Evolutionary conservation across 1,140 invertebrate species (phyloP), one percentile per base, ranked within the genome.

Genomic region (Eupristina koningsbergeri): DNA sequence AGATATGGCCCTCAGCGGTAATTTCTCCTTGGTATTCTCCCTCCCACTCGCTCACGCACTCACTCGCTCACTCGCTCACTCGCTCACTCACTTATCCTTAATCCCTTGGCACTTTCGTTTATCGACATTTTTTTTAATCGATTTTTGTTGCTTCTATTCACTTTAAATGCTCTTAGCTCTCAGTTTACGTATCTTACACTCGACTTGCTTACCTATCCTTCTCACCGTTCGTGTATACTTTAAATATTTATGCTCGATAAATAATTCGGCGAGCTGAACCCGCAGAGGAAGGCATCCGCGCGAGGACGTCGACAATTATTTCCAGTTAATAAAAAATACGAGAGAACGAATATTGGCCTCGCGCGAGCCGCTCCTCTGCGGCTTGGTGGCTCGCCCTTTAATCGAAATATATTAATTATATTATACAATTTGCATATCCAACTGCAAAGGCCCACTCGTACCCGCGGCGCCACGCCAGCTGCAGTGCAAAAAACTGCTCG

Each of bases 331-430:
- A 61, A 73, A 78, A 45, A 78, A 69, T 75, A 53, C 19, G 7
- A 36, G 1, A 61, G 58, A 29, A 58, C 31, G 13, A 58, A 3
- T 39, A 78, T 58, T 69, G 29, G n/a, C n/a, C 67, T 79, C 64
- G 53, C 77, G 83, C 36, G 83, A 47, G 41, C 50, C 77, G 53
- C 69, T 84, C 69, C 58, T 84, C 83, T 50, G 50, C 77, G 69
- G 83, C 83, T 77, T 84, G 50, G 67, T 45, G 29, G 61, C 75
- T 85, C 79, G 15, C 84, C 89, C 88, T 87, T 86, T 87, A 84
- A 77, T 89, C 89, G 87, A 89, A 91, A 92, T 92, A 92, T 92
- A 84, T 92, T 92, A 92, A 91, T 89, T 92, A 92, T 92, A 91
- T 90, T 91, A 92, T 92, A 92, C 91, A 92, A 91, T 92, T 92